Base-by-base conservation (phyloP, 2,113 vertebrate species). In the Catharus bicknelli region DNA sequence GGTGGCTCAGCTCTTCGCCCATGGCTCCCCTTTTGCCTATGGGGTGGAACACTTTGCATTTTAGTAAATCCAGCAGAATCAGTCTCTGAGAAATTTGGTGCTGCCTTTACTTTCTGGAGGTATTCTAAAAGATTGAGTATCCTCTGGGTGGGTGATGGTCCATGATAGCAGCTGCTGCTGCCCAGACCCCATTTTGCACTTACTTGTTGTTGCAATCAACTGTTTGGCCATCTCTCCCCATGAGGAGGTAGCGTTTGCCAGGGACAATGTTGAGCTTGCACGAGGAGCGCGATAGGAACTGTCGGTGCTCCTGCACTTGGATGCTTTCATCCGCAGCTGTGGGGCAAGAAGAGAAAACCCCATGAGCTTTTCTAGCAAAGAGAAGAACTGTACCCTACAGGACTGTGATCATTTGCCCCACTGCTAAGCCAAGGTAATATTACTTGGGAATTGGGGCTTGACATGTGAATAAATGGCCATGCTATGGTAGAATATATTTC, bases 181-280 rank as follows among this genome's bases (percentile, higher is more conserved):
- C 55, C 72, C 50, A 57, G 70, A 75, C 73, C 34, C 18, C 9
- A 27, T 36, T 92, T 34, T 83, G 34, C 54, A 95, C 97, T 94
- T 81, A 97, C 97, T 94, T 93, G 66, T 90, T 74, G 21, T 94
- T 90, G 64, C 48, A 62, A 16, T 93, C 84, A 5, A 93, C 79
- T 0, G 95, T 95, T 64, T 74, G 59, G 6, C 90, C 75, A 5
- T 97, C 86, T 57, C 84, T 93, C 3, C 97, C 97, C 97, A 98
- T 98, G 36, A 98, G 54, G 69, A 98, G 92, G 84, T 98, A 98
- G 26, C 48, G 50, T 5, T 95, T 93, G 43, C 94, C 93, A 14
- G 5, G 2, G 7, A 83, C 53, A 72, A 98, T 27, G 11, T 77
- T 59, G 16, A 97, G 48, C 2, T 79, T 90, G 84, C 97, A 98